Evolutionary conservation across 1,140 invertebrate species (phyloP).

Genomic region (Hylaeus volcanicus): DNA sequence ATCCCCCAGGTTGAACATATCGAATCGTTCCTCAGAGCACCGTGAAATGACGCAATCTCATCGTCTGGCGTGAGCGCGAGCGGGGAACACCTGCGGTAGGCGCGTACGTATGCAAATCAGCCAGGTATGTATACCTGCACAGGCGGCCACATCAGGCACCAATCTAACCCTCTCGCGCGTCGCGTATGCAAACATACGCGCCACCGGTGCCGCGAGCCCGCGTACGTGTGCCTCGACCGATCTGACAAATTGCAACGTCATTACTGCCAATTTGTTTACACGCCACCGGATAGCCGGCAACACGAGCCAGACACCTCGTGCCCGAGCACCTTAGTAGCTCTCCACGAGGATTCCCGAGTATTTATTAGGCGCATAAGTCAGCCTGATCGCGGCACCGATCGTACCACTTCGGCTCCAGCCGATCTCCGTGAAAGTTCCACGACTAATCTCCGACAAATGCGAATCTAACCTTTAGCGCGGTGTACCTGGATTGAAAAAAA

Average conservation of each 20-base stretch:
- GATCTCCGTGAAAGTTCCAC: background rate
- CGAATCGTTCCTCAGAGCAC: conserved; percentile 27
- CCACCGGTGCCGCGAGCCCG: background rate
- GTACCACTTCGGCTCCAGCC: background rate
- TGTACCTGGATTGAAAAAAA: too few relatives aligned
- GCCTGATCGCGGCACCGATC: too few relatives aligned
- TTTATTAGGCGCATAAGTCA: conserved; percentile 57
- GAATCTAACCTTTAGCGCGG: background rate
- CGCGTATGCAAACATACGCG: conserved; percentile 38
- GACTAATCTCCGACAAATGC: background rate
- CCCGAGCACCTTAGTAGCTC: conserved; percentile 23
- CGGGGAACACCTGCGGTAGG: conserved; percentile 27
- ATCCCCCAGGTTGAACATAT: background rate
- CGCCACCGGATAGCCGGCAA: conserved; percentile 71
- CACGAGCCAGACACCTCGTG: conserved; percentile 52
- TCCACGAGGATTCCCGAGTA: conserved; percentile 57
- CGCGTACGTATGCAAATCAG: conserved; percentile 58
- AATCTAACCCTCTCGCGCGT: conserved; percentile 50
- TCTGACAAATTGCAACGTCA: conserved; percentile 78
- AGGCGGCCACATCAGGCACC: conserved; percentile 38
- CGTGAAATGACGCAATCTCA: conserved; percentile 42
- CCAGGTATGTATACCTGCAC: conserved; percentile 45
- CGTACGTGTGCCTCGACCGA: conserved; percentile 51
- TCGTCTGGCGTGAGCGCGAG: background rate
- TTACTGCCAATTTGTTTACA: conserved; percentile 79